These are phyloP conservation scores for Condylura cristata DNA, from an alignment of 2,113 vertebrate species.

Conservation along the genomic window DNA sequence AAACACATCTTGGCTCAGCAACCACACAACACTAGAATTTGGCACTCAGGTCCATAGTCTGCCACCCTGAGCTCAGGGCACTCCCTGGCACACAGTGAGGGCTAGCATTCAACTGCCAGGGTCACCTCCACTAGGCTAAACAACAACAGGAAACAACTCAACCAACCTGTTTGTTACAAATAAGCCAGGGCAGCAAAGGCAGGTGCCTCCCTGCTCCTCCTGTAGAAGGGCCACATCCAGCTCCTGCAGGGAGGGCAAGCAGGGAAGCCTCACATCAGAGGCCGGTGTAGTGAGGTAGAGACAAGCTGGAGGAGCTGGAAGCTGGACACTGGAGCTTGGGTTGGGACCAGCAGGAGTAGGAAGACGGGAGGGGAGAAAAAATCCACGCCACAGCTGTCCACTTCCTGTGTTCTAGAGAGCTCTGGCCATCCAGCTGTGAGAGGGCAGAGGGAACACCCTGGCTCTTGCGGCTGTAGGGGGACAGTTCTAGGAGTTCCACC, in stretches of 20 bases:
- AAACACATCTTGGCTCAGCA: not conserved
- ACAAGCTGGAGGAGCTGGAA: not conserved
- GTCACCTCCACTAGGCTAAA: not conserved
- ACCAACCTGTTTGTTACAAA: not conserved
- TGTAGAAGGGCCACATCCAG: accelerated
- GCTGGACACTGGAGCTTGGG: not conserved
- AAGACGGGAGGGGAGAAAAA: not conserved
- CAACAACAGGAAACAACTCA: not conserved
- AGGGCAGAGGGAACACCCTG: not conserved
- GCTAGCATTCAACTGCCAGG: not conserved
- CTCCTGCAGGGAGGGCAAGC: not conserved
- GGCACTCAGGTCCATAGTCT: not conserved
- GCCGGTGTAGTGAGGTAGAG: not conserved
- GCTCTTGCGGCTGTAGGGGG: not conserved
- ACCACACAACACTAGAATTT: not conserved
- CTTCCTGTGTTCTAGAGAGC: not conserved
- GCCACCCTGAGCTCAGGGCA: not conserved
- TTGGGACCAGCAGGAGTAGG: not conserved
- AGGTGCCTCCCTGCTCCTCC: not conserved
- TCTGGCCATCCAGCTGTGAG: too few relatives aligned
- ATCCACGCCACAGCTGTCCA: not conserved
- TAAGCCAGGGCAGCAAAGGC: not conserved
- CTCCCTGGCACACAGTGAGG: not conserved
- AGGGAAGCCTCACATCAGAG: not conserved
- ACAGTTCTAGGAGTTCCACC: not conserved